Evolutionary conservation across 2,888 invertebrate genomes (phyloP).

Genomic region (Molorchus minor): DNA sequence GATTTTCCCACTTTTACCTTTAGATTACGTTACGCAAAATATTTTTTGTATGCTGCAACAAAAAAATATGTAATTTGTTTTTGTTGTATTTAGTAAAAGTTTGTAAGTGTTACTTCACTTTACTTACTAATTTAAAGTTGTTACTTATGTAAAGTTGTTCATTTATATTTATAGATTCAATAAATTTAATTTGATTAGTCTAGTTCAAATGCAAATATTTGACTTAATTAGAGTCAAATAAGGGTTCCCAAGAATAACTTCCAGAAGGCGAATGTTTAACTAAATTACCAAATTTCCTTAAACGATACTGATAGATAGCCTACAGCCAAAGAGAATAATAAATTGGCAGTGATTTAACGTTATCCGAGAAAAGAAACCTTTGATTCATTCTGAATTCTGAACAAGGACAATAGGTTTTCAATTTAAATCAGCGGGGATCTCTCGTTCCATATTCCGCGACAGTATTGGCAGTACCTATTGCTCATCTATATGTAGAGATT

Average conservation of each 20-base stretch:
- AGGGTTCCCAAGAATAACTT: too few species aligned
- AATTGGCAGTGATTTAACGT: constrained; percentile 6
- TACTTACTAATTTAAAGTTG: too few species aligned
- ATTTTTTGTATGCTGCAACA: too few species aligned
- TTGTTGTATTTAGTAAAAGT: too few species aligned
- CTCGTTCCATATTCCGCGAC: constrained; percentile 6
- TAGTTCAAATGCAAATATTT: neutral
- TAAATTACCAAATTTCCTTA: neutral
- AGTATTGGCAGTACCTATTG: constrained; percentile 1
- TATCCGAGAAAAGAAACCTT: constrained; percentile 3
- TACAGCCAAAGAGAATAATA: constrained; percentile 1
- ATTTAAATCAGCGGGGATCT: constrained; percentile 11
- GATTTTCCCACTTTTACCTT: too few species aligned
- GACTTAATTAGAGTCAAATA: neutral
- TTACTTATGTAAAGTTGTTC: too few species aligned
- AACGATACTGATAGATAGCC: neutral
- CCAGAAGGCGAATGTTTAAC: neutral
- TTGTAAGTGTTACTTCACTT: neutral
- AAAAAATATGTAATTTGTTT: too few species aligned
- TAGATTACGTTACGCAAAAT: too few species aligned
- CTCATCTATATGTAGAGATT: constrained; percentile 6
- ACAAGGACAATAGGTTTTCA: constrained; percentile 7
- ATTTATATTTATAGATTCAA: too few species aligned
- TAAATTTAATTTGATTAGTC: too few species aligned
- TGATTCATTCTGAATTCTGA: neutral